Conservation (phyloP, 2,888 invertebrate species). For the Hemaris fuciformis region DNA sequence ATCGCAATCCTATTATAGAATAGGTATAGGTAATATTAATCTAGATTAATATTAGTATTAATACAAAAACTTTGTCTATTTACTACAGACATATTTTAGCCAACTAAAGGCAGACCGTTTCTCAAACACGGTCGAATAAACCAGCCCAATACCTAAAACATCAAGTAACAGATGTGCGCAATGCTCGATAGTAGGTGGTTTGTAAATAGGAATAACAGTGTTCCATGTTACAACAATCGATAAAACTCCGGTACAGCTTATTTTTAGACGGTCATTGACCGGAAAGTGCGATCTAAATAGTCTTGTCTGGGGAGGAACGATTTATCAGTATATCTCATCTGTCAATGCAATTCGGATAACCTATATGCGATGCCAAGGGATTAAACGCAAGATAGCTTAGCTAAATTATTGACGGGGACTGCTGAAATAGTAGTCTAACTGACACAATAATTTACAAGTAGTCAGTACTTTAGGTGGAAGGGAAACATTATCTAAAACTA, state of each 20-base stretch:
- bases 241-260: not conserved
- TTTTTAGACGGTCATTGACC: not conserved
- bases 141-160: not conserved
- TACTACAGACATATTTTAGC: not conserved
- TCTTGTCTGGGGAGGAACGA: too few relatives aligned
- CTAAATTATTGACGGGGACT: too few relatives aligned
- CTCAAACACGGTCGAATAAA: not conserved
- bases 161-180: not conserved
- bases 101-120: not conserved
- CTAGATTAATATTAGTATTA: not conserved
- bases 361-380: too few relatives aligned
- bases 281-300: not conserved
- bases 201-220: not conserved
- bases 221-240: not conserved
- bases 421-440: too few relatives aligned
- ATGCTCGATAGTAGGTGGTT: not conserved
- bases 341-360: too few relatives aligned
- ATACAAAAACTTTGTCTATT: not conserved
- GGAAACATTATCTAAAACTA: too few relatives aligned
- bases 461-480: too few relatives aligned
- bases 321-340: too few relatives aligned
- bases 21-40: too few relatives aligned
- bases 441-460: too few relatives aligned
- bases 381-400: too few relatives aligned
- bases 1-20: too few relatives aligned